A percentile compares a stretch with the other conserved stretches of the same genome.
Conservation (phyloP, 2,113 vertebrate species). For the Dipodomys stephensi region DNA sequence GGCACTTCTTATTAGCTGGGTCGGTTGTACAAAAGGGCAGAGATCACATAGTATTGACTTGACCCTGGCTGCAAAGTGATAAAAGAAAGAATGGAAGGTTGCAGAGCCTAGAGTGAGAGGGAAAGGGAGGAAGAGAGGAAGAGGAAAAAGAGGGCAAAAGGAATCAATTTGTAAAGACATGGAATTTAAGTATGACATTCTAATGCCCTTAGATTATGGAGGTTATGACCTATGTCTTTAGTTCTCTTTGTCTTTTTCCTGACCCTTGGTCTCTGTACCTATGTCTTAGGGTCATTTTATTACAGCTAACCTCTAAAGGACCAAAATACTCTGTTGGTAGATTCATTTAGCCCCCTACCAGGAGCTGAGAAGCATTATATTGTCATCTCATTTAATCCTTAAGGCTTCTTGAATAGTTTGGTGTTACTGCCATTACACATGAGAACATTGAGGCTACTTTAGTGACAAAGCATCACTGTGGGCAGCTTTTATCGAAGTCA, state of each 20-base stretch:
- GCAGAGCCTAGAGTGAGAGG: background rate
- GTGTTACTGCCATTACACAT: background rate
- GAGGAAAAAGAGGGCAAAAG: too few species aligned
- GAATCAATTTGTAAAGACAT: background rate
- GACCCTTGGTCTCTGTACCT: background rate
- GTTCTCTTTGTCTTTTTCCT: background rate
- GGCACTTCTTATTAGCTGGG: background rate
- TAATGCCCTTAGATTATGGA: background rate
- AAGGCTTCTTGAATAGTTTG: background rate
- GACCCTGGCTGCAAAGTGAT: background rate
- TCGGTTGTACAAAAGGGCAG: background rate
- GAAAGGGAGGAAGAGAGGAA: accelerated
- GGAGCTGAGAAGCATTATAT: background rate
- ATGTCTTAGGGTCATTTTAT: background rate
- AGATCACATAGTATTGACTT: background rate
- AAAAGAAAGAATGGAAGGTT: background rate
- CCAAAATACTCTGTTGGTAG: background rate
- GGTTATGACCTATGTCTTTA: background rate
- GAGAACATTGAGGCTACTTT: background rate
- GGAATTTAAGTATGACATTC: background rate
- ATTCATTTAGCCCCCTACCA: background rate
- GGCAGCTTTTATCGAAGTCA: background rate
- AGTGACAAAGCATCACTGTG: background rate
- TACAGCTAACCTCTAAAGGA: background rate
- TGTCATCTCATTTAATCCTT: background rate